phyloP scores from a whole-genome alignment of 1,140 invertebrate genomes.

The Thaumatotibia leucotreta region DNA sequence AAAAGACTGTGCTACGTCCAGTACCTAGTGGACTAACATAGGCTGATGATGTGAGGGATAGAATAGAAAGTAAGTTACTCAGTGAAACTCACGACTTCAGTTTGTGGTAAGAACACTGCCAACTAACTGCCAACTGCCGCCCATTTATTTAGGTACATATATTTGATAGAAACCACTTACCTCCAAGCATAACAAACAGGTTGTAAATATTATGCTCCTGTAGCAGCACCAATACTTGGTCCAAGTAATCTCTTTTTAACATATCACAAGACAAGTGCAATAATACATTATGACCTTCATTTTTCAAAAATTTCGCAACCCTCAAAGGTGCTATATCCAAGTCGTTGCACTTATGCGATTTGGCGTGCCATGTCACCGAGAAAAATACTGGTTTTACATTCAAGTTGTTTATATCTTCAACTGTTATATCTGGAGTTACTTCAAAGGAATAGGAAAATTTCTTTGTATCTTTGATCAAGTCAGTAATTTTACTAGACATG shows the following conservation, averaged over 20 bases:
- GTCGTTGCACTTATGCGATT: slow-evolving; percentile 37
- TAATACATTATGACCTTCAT: slow-evolving; percentile 42
- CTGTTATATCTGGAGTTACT: slow-evolving; percentile 50
- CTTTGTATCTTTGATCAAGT: slow-evolving; percentile 35
- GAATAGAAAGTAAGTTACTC: too few species aligned
- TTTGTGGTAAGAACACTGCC: too few species aligned
- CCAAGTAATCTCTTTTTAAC: slow-evolving; percentile 45
- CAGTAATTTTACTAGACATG: slow-evolving; percentile 27
- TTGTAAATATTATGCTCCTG: slow-evolving; percentile 50
- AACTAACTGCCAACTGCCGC: too few species aligned
- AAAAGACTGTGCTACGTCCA: too few species aligned
- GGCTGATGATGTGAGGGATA: too few species aligned
- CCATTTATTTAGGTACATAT: too few species aligned
- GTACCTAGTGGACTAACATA: too few species aligned
- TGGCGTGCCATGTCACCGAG: slow-evolving; percentile 65
- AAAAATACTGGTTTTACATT: slow-evolving; percentile 47
- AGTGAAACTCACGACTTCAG: too few species aligned
- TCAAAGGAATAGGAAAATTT: slow-evolving; percentile 54
- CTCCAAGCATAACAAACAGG: slow-evolving; percentile 58
- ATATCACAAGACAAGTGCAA: slow-evolving; percentile 58
- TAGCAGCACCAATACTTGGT: slow-evolving; percentile 34
- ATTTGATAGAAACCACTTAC: slow-evolving; percentile 45
- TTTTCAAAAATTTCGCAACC: slow-evolving; percentile 39
- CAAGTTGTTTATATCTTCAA: slow-evolving; percentile 39
- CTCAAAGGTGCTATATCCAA: slow-evolving; percentile 49